Evolutionary conservation across 2,888 invertebrate genomes (phyloP).

Genomic region (Hypsopygia costalis): DNA sequence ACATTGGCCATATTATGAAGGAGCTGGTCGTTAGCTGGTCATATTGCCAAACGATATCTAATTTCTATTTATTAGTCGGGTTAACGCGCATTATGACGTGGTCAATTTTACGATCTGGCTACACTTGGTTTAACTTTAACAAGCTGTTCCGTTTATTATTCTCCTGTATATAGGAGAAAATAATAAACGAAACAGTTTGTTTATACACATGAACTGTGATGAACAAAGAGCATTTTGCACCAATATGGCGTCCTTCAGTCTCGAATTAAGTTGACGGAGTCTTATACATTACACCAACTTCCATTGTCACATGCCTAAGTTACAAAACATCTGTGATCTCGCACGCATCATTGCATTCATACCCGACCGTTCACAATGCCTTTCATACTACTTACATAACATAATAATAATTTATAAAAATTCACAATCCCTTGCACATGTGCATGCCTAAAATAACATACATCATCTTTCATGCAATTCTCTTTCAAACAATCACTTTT

Average conservation of each 20-base stretch:
- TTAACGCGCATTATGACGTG: too few relatives aligned
- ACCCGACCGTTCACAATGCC: conserved; percentile 44
- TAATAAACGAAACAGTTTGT: too few relatives aligned
- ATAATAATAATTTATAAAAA: conserved; percentile 75
- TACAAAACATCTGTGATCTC: conserved; percentile 65
- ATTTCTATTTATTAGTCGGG: too few relatives aligned
- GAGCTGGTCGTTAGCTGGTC: too few relatives aligned
- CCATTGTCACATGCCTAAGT: conserved; percentile 63
- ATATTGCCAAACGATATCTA: too few relatives aligned
- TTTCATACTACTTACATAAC: conserved; percentile 68
- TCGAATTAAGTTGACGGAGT: conserved; percentile 58
- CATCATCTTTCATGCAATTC: conserved; percentile 57
- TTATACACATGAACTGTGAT: conserved; percentile 37
- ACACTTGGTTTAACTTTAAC: too few relatives aligned
- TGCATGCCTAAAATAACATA: conserved; percentile 78
- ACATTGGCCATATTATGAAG: too few relatives aligned
- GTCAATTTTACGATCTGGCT: too few relatives aligned
- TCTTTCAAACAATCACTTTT: conserved; percentile 59
- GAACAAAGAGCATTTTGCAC: conserved; percentile 58
- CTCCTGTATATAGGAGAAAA: background rate
- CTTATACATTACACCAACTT: conserved; percentile 69
- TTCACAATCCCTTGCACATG: conserved; percentile 78
- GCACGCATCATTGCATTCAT: conserved; percentile 44
- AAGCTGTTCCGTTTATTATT: too few relatives aligned
- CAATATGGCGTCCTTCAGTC: conserved; percentile 75